Evolutionary conservation across 2,797 vertebrate genomes (phyloP), one percentile per base, ranked within the genome.

Genomic region (Acanthornis magna): DNA sequence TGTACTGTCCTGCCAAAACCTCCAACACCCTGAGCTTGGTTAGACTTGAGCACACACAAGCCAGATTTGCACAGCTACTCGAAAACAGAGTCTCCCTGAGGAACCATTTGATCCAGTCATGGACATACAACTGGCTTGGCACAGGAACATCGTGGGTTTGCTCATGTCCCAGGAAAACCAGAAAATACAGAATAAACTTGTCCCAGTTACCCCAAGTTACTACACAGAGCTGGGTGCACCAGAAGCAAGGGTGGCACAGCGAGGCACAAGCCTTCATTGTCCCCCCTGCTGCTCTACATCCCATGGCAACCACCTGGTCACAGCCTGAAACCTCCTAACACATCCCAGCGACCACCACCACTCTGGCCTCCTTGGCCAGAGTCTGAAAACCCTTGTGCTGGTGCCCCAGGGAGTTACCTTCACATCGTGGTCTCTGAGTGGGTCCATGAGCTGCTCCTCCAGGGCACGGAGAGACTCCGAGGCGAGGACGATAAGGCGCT

Each of bases 381-480:
- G 62, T 27, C 68, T 57, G 19, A 40, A 68, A 58, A 48, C 23
- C 8, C 16, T 61, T 18, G 13, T 34, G 38, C 51, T 68, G 71
- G 57, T 10, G 8, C 20, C 30, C 16, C 18, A 36, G 8, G 7
- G 16, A 2, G 10, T 47, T 57, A 99, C 99, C 98, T 98, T 98
- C 90, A 98, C 96, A 63, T 99, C 99, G 73, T 98, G 98, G 38
- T 89, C 97, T 9, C 97, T 98, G 43, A 68, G 51, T 0, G 98
- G 97, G 77, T 98, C 98, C 97, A 98, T 98, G 40, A 99, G 97
- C 97, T 99, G 99, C 65, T 95, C 93, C 94, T 99, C 98, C 93
- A 99, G 95, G 9, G 97, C 81, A 17, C 95, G 98, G 6, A 99
- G 97, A 68, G 99, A 99, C 95, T 99, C 98, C 0, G 97, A 98